These are phyloP conservation scores for Leptinotarsa defecta DNA, from an alignment of 1,140 invertebrate genomes.

Conservation along the genomic window DNA sequence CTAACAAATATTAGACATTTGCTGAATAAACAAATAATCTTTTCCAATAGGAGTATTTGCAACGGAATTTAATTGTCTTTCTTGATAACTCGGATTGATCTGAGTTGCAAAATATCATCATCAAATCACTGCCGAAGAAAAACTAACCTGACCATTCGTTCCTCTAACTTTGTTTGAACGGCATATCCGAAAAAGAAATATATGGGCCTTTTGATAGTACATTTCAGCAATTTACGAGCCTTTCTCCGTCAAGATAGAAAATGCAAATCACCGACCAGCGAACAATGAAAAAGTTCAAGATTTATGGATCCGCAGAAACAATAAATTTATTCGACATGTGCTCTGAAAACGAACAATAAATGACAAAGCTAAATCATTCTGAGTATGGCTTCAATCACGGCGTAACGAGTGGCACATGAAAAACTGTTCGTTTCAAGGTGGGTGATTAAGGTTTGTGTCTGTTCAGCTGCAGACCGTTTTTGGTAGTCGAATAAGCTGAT, in stretches of 20 bases:
- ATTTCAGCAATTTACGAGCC: conserved; percentile 49
- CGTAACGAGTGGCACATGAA: not conserved
- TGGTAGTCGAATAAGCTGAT: too few species aligned
- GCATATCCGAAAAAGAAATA: conserved; percentile 34
- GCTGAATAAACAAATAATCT: too few species aligned
- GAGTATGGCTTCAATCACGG: conserved; percentile 7
- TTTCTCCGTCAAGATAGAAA: conserved; percentile 47
- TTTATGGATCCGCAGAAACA: conserved; percentile 32
- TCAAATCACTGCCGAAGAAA: too few species aligned
- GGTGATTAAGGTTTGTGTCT: not conserved
- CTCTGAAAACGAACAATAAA: conserved; percentile 20
- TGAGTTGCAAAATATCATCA: too few species aligned
- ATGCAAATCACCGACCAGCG: conserved; percentile 45
- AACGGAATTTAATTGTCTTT: too few species aligned
- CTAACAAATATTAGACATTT: too few species aligned
- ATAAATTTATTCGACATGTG: conserved; percentile 36
- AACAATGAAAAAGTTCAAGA: conserved; percentile 33
- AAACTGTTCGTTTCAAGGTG: not conserved
- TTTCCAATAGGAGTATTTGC: too few species aligned
- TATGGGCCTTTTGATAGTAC: conserved; percentile 46
- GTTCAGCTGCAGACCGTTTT: too few species aligned
- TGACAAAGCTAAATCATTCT: conserved; percentile 9
- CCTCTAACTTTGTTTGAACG: not conserved
- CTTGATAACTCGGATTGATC: too few species aligned
- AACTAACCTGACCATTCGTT: too few species aligned